phyloP scores from a whole-genome alignment of 37 sponge, comb jelly and placozoan species.

The Chondrosia reniformis region DNA sequence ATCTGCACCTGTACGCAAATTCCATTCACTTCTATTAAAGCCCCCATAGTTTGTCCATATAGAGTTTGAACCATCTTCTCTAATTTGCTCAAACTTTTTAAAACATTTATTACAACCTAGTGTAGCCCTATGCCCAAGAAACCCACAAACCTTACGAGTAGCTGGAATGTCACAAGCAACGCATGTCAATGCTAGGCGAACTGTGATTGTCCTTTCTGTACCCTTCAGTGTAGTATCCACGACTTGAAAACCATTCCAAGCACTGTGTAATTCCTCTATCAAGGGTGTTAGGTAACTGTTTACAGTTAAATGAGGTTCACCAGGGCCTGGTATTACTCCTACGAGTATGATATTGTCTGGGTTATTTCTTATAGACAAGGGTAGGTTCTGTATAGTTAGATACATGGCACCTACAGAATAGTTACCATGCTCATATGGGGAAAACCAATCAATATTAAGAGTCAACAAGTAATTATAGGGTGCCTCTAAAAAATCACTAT shows the following conservation, averaged over 20 bases:
- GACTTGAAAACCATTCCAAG: not conserved
- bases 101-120: conserved; percentile 45
- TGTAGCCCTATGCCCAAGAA: conserved; percentile 39
- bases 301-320: conserved; percentile 36
- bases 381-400: conserved; percentile 53
- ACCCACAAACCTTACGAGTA: conserved; percentile 56
- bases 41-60: conserved; percentile 39
- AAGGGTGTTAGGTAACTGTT: conserved; percentile 51
- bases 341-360: conserved; percentile 45
- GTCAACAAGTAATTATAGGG: conserved; percentile 36
- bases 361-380: conserved; percentile 26
- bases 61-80: not conserved
- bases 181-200: conserved; percentile 28
- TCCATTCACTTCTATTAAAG: conserved; percentile 30
- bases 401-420: conserved; percentile 65
- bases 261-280: conserved; percentile 25
- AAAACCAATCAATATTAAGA: conserved; percentile 60
- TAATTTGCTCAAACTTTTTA: conserved; percentile 23
- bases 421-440: conserved; percentile 17
- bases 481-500: conserved; percentile 13
- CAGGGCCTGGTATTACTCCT: conserved; percentile 47
- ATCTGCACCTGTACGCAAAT: not conserved
- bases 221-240: not conserved
- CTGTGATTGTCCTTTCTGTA: conserved; percentile 1
- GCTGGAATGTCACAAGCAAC: conserved; percentile 64